Evolutionary conservation across 1,140 invertebrate species (phyloP), one percentile per base, ranked within the genome.

Genomic region (Brachionus plicatilis): DNA sequence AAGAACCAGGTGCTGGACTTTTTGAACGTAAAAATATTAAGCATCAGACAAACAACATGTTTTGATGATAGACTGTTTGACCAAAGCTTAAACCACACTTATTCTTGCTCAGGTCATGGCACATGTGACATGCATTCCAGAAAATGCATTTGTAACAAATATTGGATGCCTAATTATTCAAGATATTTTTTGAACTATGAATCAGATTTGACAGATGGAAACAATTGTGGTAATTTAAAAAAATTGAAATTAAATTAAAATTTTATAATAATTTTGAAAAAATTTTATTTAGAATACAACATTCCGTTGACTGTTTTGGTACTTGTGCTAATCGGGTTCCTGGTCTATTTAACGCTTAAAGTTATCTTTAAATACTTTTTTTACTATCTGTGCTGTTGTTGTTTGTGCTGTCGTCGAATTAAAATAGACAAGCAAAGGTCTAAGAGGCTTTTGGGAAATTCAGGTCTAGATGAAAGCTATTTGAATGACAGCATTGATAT

Each of bases 331-430:
- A 43, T 82, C 50, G 24, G 6, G n/a, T 27, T 82, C 1, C n/a
- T 65, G 6, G 37, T 66, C 20, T 65, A 41, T 65, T 60, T 82
- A 11, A 27, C 33, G 9, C 37, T 68, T 3, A 65, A 43, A 68
- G 37, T 82, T n/a, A 17, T 82, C 29, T 65, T 82, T 45, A 60
- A 68, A 65, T 82, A 82, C 53, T 82, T 60, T 82, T 68, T 82
- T 12, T 82, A 82, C 65, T 82, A 82, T 60, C n/a, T 82, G 14
- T 82, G 37, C 43, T 82, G 79, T 68, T 82, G 79, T 65, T 82
- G 79, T 68, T 60, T 60, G 14, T 82, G 79, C 60, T 45, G 79
- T 65, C 33, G 79, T 6, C n/a, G 53, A 60, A 80, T 43, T n/a
- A 80, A 37, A 33, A 29, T 60, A 20, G 29, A 60, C 14, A 41